phyloP scores from a whole-genome alignment of 2,113 vertebrate species.

The Cottus gobio region DNA sequence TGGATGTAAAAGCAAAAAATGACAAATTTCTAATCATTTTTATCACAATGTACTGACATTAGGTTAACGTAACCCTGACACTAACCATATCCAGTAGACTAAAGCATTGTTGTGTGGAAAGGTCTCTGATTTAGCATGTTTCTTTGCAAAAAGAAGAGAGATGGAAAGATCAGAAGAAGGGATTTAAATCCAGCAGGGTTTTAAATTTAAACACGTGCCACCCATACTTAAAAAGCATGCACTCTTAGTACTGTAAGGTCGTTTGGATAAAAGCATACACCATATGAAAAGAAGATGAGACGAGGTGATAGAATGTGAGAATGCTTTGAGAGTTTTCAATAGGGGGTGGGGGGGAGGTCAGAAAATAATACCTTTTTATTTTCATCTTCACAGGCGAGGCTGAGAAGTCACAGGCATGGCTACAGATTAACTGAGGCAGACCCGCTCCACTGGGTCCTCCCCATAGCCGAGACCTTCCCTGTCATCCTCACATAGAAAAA shows the following conservation, averaged over 20 bases:
- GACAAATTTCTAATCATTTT: background rate
- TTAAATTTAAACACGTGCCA: background rate
- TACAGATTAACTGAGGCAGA: constrained; percentile 32
- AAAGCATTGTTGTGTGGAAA: background rate
- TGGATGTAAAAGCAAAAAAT: background rate
- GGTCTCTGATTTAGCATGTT: background rate
- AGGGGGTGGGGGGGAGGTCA: constrained; percentile 28
- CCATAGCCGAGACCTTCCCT: background rate
- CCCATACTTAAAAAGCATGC: background rate
- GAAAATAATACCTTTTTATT: constrained; percentile 58
- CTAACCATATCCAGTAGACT: background rate
- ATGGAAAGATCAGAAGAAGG: background rate
- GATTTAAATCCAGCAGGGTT: constrained; percentile 1
- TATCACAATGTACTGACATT: background rate
- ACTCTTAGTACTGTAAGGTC: background rate
- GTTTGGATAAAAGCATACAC: constrained; percentile 26
- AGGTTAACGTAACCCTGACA: background rate
- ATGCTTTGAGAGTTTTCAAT: constrained; percentile 23
- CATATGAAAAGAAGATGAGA: constrained; percentile 37
- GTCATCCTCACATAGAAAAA: constrained; percentile 12
- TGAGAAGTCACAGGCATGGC: constrained; percentile 43
- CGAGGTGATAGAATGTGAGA: constrained; percentile 32
- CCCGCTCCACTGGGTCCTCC: background rate
- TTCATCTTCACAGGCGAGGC: constrained; percentile 23
- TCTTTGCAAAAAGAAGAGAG: background rate